These are phyloP conservation scores for Bhutanitis thaidina DNA, from an alignment of 2,888 invertebrate species.

Conservation along the genomic window DNA sequence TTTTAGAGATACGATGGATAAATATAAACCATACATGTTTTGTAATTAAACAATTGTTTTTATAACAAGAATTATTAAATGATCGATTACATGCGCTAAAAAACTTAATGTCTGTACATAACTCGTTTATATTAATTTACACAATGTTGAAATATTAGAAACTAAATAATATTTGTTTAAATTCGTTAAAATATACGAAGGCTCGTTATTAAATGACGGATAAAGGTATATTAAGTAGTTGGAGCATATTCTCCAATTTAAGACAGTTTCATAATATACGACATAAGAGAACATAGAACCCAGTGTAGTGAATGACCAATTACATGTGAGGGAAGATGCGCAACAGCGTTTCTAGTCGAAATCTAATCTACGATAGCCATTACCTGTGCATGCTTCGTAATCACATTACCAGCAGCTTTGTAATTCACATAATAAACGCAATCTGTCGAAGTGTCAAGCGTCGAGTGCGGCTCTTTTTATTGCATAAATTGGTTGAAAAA, in stretches of 20 bases:
- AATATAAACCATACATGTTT: too few relatives aligned
- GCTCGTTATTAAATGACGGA: too few relatives aligned
- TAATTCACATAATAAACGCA: slow-evolving; percentile 56
- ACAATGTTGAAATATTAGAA: too few relatives aligned
- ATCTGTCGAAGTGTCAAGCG: slow-evolving; percentile 46
- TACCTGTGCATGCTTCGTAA: slow-evolving; percentile 43
- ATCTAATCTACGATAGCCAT: slow-evolving; percentile 57
- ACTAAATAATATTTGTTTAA: too few relatives aligned
- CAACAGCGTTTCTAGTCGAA: slow-evolving; percentile 48
- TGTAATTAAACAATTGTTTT: too few relatives aligned
- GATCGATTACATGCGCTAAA: not conserved
- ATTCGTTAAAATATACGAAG: too few relatives aligned
- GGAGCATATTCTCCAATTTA: too few relatives aligned
- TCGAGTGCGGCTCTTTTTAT: slow-evolving; percentile 19
- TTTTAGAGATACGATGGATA: too few relatives aligned
- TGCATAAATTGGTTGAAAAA: not conserved
- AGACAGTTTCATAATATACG: slow-evolving; percentile 34
- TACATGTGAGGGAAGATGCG: slow-evolving; percentile 53
- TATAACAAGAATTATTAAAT: not conserved
- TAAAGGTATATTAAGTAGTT: too few relatives aligned
- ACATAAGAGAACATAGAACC: slow-evolving; percentile 39
- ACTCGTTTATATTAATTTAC: not conserved
- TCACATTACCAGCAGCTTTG: slow-evolving; percentile 41
- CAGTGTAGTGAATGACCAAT: slow-evolving; percentile 55
- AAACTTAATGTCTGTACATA: not conserved